These are phyloP conservation scores for Oophaga sylvatica DNA, from an alignment of 2,797 vertebrate genomes.

Conservation along the genomic window DNA sequence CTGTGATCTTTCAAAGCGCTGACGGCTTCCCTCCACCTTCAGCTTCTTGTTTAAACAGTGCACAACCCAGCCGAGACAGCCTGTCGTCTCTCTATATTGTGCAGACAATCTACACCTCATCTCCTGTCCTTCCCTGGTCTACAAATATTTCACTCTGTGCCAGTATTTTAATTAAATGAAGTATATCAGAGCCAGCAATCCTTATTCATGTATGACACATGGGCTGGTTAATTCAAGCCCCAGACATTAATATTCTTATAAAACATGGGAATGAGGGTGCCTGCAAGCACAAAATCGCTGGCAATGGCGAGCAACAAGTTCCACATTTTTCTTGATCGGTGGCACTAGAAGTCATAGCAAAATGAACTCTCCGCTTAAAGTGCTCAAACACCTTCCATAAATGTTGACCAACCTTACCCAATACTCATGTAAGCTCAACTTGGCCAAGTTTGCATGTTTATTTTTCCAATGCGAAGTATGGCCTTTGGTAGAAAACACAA, in stretches of 20 bases:
- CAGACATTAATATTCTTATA: not conserved
- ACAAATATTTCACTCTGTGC: constrained; percentile 55
- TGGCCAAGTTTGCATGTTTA: no score
- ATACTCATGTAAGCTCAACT: no score
- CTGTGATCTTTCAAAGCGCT: constrained; percentile 63
- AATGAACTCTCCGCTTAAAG: not conserved
- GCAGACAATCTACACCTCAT: constrained; percentile 33
- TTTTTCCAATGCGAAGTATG: no score
- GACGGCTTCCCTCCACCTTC: not conserved
- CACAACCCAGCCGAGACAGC: not conserved
- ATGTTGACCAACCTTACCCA: no score
- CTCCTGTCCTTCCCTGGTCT: constrained; percentile 23
- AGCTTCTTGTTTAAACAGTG: constrained; percentile 31
- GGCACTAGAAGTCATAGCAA: not conserved
- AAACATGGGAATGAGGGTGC: not conserved
- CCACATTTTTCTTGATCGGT: not conserved
- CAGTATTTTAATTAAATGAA: constrained; percentile 35
- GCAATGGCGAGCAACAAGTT: not conserved
- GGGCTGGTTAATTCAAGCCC: not conserved
- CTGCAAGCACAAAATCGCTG: not conserved
- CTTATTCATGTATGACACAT: not conserved
- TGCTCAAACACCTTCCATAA: no score
- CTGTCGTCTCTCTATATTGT: constrained; percentile 24
- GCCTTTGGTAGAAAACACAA: no score
- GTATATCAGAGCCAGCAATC: not conserved